phyloP scores from a whole-genome alignment of 2,113 vertebrate species.

The Chrysemys picta region DNA sequence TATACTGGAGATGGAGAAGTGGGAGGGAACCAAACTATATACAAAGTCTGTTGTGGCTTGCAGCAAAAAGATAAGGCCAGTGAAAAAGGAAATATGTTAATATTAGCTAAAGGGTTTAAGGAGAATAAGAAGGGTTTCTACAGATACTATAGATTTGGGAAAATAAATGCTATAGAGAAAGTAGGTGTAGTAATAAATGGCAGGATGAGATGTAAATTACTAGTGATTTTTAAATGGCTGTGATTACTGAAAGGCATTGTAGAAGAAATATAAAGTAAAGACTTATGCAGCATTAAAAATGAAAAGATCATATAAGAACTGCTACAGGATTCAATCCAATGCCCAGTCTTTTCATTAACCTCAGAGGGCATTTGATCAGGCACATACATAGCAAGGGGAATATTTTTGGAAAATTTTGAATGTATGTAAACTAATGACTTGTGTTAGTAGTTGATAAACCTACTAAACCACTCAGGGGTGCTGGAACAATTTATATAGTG shows the following conservation, averaged over 20 bases:
- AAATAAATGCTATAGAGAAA: neutral
- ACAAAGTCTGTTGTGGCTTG: neutral
- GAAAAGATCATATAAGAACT: neutral
- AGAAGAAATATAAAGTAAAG: neutral
- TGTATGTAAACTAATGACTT: neutral
- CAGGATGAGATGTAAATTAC: neutral
- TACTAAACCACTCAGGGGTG: too few relatives aligned
- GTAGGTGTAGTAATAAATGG: neutral
- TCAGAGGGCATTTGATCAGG: neutral
- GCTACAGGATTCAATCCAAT: fast-evolving
- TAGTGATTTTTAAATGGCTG: neutral
- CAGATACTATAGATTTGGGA: neutral
- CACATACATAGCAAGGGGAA: neutral
- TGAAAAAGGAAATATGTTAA: neutral
- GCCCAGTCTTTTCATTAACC: neutral
- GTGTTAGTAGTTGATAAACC: neutral
- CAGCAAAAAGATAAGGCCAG: neutral
- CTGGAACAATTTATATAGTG: too few relatives aligned
- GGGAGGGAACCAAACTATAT: neutral
- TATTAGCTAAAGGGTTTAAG: neutral
- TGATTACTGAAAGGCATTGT: neutral
- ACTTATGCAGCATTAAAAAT: neutral
- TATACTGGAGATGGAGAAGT: neutral
- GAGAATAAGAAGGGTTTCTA: neutral
- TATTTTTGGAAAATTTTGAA: neutral